phyloP scores from a whole-genome alignment of 2,113 vertebrate species.

The Symphodus melops region DNA sequence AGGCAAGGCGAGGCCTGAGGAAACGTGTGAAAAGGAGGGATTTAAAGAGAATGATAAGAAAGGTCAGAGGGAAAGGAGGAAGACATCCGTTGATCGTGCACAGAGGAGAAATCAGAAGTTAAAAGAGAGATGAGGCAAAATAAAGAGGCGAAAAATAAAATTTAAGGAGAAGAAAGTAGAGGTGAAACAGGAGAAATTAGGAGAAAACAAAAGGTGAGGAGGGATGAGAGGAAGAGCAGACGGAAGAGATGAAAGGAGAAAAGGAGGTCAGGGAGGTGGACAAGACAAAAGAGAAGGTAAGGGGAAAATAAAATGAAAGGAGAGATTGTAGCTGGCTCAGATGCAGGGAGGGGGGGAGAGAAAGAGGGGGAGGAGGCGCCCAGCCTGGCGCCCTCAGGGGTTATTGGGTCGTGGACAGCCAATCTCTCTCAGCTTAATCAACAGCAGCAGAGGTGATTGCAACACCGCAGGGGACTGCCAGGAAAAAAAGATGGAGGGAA shows the following conservation, averaged over 20 bases:
- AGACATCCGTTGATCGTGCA: neutral
- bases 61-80: neutral
- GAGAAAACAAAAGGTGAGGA: slow-evolving; percentile 2
- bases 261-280: slow-evolving; percentile 25
- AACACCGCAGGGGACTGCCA: slow-evolving; percentile 68
- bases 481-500: slow-evolving; percentile 47
- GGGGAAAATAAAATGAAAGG: slow-evolving; percentile 42
- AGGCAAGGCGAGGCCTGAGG: neutral
- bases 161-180: neutral
- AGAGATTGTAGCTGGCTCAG: slow-evolving; percentile 62
- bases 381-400: slow-evolving; percentile 62
- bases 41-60: too few species aligned
- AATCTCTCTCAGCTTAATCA: slow-evolving; percentile 83
- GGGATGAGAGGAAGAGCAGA: neutral
- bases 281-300: slow-evolving; percentile 16
- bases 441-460: slow-evolving; percentile 80
- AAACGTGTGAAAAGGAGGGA: neutral
- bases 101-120: too few species aligned
- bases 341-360: slow-evolving; percentile 17
- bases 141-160: neutral
- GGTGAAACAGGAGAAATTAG: neutral
- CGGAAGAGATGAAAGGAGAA: slow-evolving; percentile 8
- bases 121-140: neutral
- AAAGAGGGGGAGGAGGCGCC: neutral
- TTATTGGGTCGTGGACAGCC: slow-evolving; percentile 82